phyloP scores from a whole-genome alignment of 2,888 invertebrate genomes.

The Leuctra nigra region DNA sequence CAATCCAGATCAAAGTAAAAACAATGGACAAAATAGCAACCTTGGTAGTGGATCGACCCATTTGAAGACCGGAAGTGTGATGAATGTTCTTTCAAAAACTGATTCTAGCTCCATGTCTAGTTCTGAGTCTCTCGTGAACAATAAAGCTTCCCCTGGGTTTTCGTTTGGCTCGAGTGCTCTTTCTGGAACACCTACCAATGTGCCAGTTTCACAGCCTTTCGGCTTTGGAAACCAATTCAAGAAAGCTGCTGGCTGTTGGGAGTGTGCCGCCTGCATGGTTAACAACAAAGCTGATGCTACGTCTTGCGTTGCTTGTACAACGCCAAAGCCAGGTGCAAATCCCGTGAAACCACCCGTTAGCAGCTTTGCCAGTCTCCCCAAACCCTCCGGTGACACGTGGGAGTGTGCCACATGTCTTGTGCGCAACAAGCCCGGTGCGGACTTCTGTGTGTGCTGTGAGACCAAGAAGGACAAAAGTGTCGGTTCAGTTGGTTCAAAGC shows the following conservation, averaged over 20 bases:
- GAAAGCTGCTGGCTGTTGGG: conserved; percentile 15
- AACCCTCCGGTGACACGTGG: conserved; percentile 46
- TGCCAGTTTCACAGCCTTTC: background rate
- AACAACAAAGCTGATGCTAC: conserved; percentile 10
- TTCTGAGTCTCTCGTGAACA: conserved; percentile 18
- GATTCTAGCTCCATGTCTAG: conserved; percentile 32
- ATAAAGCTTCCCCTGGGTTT: too few relatives aligned
- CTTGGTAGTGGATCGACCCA: background rate
- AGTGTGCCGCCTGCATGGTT: conserved; percentile 19
- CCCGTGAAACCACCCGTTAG: background rate
- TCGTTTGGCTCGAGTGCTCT: too few relatives aligned
- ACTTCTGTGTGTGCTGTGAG: background rate
- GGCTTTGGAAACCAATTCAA: background rate
- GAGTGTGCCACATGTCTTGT: conserved; percentile 52
- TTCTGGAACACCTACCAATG: conserved; percentile 2
- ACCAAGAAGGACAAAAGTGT: background rate
- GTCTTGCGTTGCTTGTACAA: conserved; percentile 18
- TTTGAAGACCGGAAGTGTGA: conserved; percentile 42
- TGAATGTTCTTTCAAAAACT: conserved; percentile 38
- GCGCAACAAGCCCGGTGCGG: conserved; percentile 38
- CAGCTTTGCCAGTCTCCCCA: conserved; percentile 39
- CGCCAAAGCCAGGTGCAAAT: background rate
- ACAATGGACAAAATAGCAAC: too few relatives aligned
- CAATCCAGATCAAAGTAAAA: too few relatives aligned
- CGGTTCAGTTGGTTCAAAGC: background rate